Conservation (phyloP, 2,113 vertebrate species). For the Cyanistes caeruleus region DNA sequence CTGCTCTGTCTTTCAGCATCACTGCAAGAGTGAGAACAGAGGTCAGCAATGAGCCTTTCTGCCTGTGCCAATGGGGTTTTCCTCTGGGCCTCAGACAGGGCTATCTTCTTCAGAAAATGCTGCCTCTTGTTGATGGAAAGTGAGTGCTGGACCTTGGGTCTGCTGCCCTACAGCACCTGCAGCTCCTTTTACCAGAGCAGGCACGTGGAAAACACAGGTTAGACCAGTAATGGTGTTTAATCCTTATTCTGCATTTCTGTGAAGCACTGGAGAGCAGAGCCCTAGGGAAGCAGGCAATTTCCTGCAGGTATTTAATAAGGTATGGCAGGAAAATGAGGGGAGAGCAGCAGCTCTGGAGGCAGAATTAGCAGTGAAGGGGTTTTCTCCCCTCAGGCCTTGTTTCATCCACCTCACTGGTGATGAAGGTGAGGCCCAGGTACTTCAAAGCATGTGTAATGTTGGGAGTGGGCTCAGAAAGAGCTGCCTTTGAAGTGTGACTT, state of each 20-base stretch:
- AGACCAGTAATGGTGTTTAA: not conserved
- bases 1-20: not conserved
- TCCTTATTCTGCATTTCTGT: fast-evolving
- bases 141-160: not conserved
- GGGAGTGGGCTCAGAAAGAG: not conserved
- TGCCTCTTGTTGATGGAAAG: not conserved
- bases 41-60: not conserved
- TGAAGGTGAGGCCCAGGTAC: not conserved
- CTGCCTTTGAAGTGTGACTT: not conserved
- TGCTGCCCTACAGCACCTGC: not conserved
- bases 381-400: not conserved
- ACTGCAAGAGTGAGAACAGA: not conserved
- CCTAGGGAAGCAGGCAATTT: not conserved
- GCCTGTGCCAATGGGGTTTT: not conserved
- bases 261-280: not conserved
- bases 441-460: not conserved
- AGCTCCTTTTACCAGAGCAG: not conserved
- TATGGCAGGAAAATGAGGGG: not conserved
- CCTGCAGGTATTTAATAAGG: constrained; percentile 30
- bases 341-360: not conserved
- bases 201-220: not conserved
- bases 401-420: not conserved
- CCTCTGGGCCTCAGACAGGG: not conserved
- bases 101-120: not conserved
- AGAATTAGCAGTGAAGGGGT: not conserved